phyloP scores from a whole-genome alignment of 1,140 invertebrate species.

The Achroia grisella region DNA sequence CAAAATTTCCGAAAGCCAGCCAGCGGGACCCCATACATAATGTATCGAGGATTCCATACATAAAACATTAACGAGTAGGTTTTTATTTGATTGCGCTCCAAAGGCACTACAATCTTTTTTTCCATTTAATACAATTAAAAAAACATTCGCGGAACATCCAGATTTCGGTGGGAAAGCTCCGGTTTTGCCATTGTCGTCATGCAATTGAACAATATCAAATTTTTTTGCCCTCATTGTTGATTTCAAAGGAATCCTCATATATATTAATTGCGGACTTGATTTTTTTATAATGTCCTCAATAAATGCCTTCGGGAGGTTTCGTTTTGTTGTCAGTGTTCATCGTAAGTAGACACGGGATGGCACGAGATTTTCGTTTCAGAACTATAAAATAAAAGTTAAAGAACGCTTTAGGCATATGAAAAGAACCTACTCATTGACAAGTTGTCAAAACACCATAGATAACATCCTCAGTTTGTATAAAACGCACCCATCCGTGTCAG shows the following conservation, averaged over 20 bases:
- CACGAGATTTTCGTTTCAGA: too few species aligned
- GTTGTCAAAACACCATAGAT: slow-evolving; percentile 23
- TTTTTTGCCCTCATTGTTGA: slow-evolving; percentile 28
- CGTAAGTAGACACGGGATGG: too few species aligned
- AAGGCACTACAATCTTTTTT: slow-evolving; percentile 41
- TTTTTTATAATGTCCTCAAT: too few species aligned
- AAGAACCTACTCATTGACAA: slow-evolving; percentile 9
- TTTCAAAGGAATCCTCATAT: too few species aligned
- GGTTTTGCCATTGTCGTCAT: slow-evolving; percentile 33
- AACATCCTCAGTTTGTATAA: slow-evolving; percentile 14
- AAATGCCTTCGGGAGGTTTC: too few species aligned
- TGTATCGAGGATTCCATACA: slow-evolving; percentile 62
- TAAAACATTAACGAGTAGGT: slow-evolving; percentile 67
- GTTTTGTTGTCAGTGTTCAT: too few species aligned
- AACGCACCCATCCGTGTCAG: slow-evolving; percentile 35
- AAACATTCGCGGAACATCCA: slow-evolving; percentile 39
- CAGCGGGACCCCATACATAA: slow-evolving; percentile 66
- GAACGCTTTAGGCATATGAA: not conserved
- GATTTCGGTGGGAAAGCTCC: slow-evolving; percentile 62
- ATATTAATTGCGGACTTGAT: too few species aligned
- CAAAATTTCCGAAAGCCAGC: slow-evolving; percentile 54
- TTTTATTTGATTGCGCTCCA: slow-evolving; percentile 65
- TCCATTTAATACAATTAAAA: slow-evolving; percentile 53
- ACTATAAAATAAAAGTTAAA: too few species aligned
- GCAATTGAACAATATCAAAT: slow-evolving; percentile 37